A percentile compares a stretch with the other conserved stretches of the same genome.
Conservation (phyloP, 2,113 vertebrate species). For the Hiodon tergisus region DNA sequence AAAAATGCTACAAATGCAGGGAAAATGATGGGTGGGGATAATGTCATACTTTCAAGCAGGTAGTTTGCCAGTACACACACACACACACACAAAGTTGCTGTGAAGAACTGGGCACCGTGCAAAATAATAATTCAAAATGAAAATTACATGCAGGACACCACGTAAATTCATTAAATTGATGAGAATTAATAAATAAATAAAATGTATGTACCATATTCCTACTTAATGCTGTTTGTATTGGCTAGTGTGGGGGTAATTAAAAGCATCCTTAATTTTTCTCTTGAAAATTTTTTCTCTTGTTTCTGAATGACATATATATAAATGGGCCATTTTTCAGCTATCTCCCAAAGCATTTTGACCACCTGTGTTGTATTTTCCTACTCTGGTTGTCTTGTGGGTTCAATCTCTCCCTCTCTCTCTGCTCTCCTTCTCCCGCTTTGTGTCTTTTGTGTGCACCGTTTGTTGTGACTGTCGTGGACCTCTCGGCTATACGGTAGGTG, state of each 20-base stretch:
- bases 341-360: constrained; percentile 53
- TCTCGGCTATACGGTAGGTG: constrained; percentile 69
- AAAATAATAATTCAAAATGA: neutral
- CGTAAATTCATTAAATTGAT: neutral
- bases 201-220: neutral
- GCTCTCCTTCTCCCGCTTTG: constrained; percentile 70
- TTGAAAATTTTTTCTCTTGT: neutral
- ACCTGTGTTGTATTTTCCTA: constrained; percentile 60
- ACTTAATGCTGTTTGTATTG: neutral
- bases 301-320: neutral
- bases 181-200: neutral
- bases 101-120: neutral
- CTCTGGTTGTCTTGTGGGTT: constrained; percentile 67
- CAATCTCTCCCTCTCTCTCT: constrained; percentile 73
- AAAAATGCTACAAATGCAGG: constrained; percentile 52
- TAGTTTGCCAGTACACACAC: neutral
- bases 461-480: constrained; percentile 73
- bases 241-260: neutral
- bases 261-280: neutral
- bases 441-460: constrained; percentile 71
- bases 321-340: constrained; percentile 55
- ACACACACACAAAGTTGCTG: neutral
- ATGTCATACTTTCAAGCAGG: neutral
- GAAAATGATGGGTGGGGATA: neutral
- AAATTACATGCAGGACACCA: neutral